Base-by-base conservation (phyloP, 2,113 vertebrate genomes). In the human region DNA sequence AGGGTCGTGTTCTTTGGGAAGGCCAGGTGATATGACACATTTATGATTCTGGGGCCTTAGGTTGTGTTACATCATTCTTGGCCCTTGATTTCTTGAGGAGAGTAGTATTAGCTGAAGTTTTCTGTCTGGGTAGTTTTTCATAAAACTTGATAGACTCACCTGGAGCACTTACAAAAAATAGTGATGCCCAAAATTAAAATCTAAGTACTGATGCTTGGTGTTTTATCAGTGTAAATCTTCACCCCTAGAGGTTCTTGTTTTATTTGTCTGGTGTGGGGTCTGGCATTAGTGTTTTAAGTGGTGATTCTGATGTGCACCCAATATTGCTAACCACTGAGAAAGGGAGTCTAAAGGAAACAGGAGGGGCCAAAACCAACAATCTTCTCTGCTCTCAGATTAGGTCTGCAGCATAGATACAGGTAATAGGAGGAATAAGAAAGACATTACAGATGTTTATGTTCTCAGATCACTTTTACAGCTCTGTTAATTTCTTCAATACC, bases 11-110 rank as follows among this genome's bases (percentile, higher is more conserved):
- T n/a, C 68, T 97, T 94, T 72, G 72, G 2, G 59, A 79, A 89
- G 70, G 30, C 38, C 52, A 76, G 25, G 18, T 93, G 17, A 35
- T 55, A 80, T 55, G 72, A 75, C 22, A 78, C 3, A 50, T 88
- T 88, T 96, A n/a, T 81, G 45, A 82, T 81, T 81, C 64, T 64
- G 18, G 32, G 35, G 8, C 22, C 13, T 88, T 80, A 75, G 43
- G 20, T 72, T 93, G n/a, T 64, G 23, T 50, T 73, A 35, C 17
- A 9, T 89, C 48, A 64, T 80, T 92, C 55, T 83, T 96, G 52
- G n/a, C 11, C n/a, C 64, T 96, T 87, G 40, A 93, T 70, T 92
- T 96, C 35, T 64, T 75, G 35, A 89, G 89, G 85, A 90, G 48
- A 18, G 89, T 40, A 95, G 6, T 86, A 9, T 91, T 96, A 79